Conservation (phyloP, 2,113 vertebrate species). For the Manacus vitellinus region DNA sequence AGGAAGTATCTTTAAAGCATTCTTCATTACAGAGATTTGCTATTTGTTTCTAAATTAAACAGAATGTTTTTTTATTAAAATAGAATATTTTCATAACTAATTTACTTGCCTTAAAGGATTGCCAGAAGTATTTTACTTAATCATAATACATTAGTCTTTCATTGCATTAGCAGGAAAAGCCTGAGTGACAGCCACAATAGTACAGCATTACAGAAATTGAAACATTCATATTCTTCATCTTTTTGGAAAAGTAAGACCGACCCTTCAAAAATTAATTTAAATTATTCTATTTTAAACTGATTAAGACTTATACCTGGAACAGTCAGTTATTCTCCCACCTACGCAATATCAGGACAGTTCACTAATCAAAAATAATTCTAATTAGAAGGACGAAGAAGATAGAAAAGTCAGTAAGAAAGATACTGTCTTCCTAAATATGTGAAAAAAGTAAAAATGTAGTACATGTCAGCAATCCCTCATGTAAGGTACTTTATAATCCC, state of each 20-base stretch:
- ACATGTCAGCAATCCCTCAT: background rate
- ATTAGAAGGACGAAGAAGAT: background rate
- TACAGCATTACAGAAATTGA: background rate
- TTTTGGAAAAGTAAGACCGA: background rate
- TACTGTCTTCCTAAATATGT: background rate
- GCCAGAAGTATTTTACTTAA: slow-evolving; percentile 24
- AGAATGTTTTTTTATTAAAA: background rate
- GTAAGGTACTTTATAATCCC: background rate
- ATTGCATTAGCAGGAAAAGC: slow-evolving; percentile 53
- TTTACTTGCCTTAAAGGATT: slow-evolving; percentile 1
- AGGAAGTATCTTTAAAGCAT: background rate
- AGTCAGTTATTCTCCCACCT: background rate
- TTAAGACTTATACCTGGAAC: background rate
- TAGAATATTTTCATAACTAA: background rate
- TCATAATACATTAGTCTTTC: slow-evolving; percentile 16
- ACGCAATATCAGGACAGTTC: background rate
- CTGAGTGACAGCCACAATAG: slow-evolving; percentile 35
- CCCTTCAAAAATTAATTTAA: slow-evolving; percentile 19
- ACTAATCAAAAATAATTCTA: background rate
- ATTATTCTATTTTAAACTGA: slow-evolving; percentile 4
- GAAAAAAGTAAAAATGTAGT: background rate
- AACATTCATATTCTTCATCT: background rate
- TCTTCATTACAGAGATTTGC: background rate
- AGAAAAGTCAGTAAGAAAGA: background rate
- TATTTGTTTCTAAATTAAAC: slow-evolving; percentile 2